phyloP scores from a whole-genome alignment of 2,888 invertebrate genomes.

The Drosophila picticornis region DNA sequence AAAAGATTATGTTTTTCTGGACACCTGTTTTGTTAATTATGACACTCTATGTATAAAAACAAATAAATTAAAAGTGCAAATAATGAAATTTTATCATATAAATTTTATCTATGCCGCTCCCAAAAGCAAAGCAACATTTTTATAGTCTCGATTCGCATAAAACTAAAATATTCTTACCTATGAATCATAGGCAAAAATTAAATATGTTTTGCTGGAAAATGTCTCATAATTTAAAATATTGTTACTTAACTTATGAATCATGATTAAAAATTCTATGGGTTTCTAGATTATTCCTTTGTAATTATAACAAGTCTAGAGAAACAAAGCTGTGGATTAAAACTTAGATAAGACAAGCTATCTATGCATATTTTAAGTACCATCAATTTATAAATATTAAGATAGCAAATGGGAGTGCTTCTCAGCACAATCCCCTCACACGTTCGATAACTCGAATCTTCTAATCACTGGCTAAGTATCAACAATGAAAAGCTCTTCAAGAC shows the following conservation, averaged over 20 bases:
- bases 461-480: conserved; percentile 1
- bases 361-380: not conserved
- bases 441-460: conserved; percentile 2
- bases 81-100: not conserved
- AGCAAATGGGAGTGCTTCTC: conserved; percentile 5
- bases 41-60: not conserved
- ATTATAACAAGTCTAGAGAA: not conserved
- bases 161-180: not conserved
- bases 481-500: not conserved
- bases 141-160: not conserved
- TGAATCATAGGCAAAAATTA: not conserved
- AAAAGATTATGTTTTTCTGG: not conserved
- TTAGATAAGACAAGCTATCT: conserved; percentile 12
- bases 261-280: not conserved
- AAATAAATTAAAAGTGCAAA: not conserved
- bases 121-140: not conserved
- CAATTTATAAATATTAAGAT: conserved; percentile 10
- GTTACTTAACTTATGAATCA: conserved; percentile 8
- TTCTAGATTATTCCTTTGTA: not conserved
- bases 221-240: not conserved
- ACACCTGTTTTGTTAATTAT: not conserved
- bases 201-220: not conserved
- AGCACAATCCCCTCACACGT: not conserved
- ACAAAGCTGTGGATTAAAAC: conserved; percentile 2
- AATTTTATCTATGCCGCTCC: not conserved